Evolutionary conservation across 2,113 vertebrate genomes (phyloP).

Genomic region (Planiliza haematocheilus): DNA sequence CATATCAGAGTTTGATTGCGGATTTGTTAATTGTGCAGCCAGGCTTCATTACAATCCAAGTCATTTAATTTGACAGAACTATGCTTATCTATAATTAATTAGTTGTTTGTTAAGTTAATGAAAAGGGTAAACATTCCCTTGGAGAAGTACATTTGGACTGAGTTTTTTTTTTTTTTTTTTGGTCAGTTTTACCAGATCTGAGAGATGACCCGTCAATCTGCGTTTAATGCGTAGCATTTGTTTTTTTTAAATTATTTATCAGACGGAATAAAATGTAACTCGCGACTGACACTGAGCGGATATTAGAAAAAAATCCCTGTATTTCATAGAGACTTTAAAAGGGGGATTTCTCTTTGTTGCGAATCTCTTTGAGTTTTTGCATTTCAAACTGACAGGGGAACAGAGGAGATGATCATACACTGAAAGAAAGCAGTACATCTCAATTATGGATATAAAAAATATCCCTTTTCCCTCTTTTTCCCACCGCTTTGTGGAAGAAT

Average conservation of each 20-base stretch:
- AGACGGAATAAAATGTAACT: neutral
- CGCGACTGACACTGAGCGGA: neutral
- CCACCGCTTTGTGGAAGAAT: neutral
- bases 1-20: constrained; percentile 60
- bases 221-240: neutral
- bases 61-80: constrained; percentile 52
- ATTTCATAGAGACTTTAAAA: neutral
- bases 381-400: constrained; percentile 19
- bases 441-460: constrained; percentile 12
- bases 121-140: constrained; percentile 33
- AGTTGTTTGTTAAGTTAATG: constrained; percentile 31
- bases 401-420: constrained; percentile 9
- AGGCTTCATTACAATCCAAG: constrained; percentile 63
- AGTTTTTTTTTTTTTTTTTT: neutral
- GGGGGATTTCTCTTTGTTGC: constrained; percentile 21
- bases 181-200: neutral
- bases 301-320: neutral
- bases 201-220: neutral
- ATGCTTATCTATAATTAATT: constrained; percentile 42
- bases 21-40: constrained; percentile 51
- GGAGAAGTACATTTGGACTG: constrained; percentile 20
- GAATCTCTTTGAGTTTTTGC: constrained; percentile 21
- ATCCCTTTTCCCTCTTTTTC: neutral
- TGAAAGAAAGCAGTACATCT: constrained; percentile 28
- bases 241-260: neutral